A percentile compares a stretch with the other conserved stretches of the same genome.
Evolutionary conservation across 2,888 invertebrate genomes (phyloP).

Genomic region (Epistrophe eligans): DNA sequence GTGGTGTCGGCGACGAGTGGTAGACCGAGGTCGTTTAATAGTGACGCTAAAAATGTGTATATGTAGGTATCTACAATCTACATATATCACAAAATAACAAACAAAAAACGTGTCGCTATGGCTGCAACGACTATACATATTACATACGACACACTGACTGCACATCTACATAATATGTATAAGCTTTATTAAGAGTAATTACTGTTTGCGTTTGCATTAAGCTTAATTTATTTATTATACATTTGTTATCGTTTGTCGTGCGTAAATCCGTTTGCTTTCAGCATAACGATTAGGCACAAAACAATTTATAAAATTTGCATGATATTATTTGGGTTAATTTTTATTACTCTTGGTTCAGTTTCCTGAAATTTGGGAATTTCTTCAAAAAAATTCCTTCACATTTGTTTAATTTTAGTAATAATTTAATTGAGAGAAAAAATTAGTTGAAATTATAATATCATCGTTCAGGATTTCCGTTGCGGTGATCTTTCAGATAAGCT

Average conservation of each 20-base stretch:
- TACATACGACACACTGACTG: constrained; percentile 7
- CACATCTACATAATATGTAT: constrained; percentile 22
- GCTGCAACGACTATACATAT: not conserved
- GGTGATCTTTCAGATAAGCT: too few species aligned
- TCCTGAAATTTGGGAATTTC: not conserved
- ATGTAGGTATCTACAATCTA: not conserved
- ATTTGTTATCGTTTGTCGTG: constrained; percentile 32
- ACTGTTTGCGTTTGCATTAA: constrained; percentile 64
- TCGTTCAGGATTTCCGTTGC: too few species aligned
- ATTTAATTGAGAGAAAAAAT: too few species aligned
- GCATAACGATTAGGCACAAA: not conserved
- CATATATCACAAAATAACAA: too few species aligned
- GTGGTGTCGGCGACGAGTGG: not conserved
- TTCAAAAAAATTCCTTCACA: too few species aligned
- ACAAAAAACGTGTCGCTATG: not conserved
- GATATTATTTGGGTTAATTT: not conserved
- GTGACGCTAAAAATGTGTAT: constrained; percentile 2
- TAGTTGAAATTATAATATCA: too few species aligned
- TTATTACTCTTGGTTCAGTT: not conserved
- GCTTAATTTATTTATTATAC: constrained; percentile 50
- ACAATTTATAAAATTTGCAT: not conserved
- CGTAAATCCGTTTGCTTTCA: constrained; percentile 39
- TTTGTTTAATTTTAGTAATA: too few species aligned
- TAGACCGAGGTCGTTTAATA: constrained; percentile 33
- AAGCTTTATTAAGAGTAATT: constrained; percentile 62